A percentile compares a stretch with the other conserved stretches of the same genome.
phyloP scores from a whole-genome alignment of 53 echinoderm and acorn worm genomes.

The Actinopyga echinites region DNA sequence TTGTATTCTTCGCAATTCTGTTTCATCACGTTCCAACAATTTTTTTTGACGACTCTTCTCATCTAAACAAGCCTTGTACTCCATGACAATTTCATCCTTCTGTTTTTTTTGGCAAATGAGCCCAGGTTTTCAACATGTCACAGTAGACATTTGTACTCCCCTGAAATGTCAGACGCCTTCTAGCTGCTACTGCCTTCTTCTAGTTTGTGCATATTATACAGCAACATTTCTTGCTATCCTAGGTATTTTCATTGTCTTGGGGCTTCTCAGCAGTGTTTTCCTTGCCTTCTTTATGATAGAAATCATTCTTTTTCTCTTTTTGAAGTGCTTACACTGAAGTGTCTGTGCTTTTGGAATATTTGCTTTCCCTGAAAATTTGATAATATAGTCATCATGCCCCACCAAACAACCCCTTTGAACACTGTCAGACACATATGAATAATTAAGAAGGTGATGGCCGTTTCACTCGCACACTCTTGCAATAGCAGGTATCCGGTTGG shows the following conservation, averaged over 20 bases:
- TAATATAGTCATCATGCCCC: neutral
- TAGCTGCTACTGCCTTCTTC: neutral
- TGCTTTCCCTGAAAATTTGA: neutral
- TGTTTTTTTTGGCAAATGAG: too few relatives aligned
- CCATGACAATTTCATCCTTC: too few relatives aligned
- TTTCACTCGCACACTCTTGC: neutral
- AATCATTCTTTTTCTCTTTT: neutral
- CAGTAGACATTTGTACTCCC: neutral
- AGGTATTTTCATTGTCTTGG: neutral
- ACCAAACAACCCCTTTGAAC: neutral
- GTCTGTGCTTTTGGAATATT: neutral
- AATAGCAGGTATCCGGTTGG: neutral
- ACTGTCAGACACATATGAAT: neutral
- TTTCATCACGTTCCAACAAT: too few relatives aligned
- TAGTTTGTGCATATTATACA: conserved; percentile 2
- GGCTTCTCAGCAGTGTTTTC: neutral
- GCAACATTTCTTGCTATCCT: conserved; percentile 15
- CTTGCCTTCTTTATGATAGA: neutral
- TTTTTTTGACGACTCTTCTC: too few relatives aligned
- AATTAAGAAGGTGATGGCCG: neutral
- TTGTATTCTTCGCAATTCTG: too few relatives aligned
- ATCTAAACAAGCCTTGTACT: too few relatives aligned
- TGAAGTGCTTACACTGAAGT: conserved; percentile 1
- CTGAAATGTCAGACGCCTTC: neutral
- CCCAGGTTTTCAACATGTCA: too few relatives aligned